phyloP scores from a whole-genome alignment of 2,113 vertebrate species.

The Narcine bancroftii region DNA sequence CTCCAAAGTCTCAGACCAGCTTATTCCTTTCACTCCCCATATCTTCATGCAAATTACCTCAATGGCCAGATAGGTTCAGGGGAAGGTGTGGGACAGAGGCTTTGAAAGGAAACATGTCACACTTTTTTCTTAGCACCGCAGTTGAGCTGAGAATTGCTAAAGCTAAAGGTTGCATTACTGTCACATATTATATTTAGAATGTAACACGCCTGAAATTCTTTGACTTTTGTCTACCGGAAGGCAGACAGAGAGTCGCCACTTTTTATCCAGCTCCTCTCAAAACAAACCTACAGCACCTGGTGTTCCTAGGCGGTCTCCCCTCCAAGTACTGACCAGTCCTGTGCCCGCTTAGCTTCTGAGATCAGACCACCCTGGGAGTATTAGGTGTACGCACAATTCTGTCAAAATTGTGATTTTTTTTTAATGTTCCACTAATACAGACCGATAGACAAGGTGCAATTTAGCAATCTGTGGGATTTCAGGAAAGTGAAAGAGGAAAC shows the following conservation, averaged over 20 bases:
- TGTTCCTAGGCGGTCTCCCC: too few relatives aligned
- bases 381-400: background rate
- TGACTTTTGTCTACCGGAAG: too few relatives aligned
- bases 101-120: background rate
- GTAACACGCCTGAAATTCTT: too few relatives aligned
- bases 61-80: background rate
- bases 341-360: too few relatives aligned
- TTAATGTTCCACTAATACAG: background rate
- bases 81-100: background rate
- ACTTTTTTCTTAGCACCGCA: background rate
- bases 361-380: too few relatives aligned
- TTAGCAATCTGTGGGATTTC: background rate
- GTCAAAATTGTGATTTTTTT: background rate
- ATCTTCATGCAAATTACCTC: background rate
- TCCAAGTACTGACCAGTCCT: too few relatives aligned
- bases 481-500: background rate
- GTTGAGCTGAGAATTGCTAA: background rate
- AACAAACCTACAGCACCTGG: too few relatives aligned
- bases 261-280: too few relatives aligned
- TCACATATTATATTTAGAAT: too few relatives aligned
- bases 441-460: background rate
- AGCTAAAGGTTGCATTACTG: too few relatives aligned
- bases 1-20: background rate
- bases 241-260: too few relatives aligned
- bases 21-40: background rate